A percentile compares a stretch with the other conserved stretches of the same genome.
Conservation (phyloP, 2,888 invertebrate species). For the Omphaloscelis lunosa region DNA sequence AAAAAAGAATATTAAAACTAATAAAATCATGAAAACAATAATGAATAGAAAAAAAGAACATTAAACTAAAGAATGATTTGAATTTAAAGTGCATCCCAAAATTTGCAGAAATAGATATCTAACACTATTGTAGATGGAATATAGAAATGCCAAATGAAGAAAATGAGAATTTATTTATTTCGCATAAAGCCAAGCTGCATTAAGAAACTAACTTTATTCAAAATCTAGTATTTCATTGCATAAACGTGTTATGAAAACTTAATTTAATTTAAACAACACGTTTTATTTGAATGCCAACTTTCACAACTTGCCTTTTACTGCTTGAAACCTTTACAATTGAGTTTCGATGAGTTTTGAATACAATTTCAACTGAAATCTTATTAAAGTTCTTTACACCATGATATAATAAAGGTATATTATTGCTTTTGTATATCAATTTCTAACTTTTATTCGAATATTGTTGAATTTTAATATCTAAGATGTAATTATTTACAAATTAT, state of each 20-base stretch:
- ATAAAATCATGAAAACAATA: too few species aligned
- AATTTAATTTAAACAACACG: conserved; percentile 25
- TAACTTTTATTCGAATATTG: not conserved
- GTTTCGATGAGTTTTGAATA: conserved; percentile 16
- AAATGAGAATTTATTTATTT: not conserved
- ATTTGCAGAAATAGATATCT: too few species aligned
- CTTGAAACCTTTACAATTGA: conserved; percentile 6
- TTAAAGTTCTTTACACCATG: not conserved
- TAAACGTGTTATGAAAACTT: conserved; percentile 17
- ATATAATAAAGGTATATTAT: not conserved
- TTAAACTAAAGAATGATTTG: too few species aligned
- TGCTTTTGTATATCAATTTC: not conserved
- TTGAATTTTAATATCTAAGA: not conserved
- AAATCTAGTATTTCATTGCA: conserved; percentile 9
- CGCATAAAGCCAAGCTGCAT: not conserved
- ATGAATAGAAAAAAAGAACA: too few species aligned
- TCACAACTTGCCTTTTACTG: conserved; percentile 9
- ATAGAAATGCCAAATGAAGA: not conserved
- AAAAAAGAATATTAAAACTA: too few species aligned
- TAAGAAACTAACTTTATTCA: not conserved
- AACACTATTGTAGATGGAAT: not conserved
- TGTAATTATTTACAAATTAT: not conserved
- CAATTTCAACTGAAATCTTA: conserved; percentile 8
- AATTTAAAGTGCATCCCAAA: too few species aligned
- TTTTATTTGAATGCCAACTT: conserved; percentile 16